Conservation (phyloP, 1,140 invertebrate genomes). For the Leguminivora glycinivorella region DNA sequence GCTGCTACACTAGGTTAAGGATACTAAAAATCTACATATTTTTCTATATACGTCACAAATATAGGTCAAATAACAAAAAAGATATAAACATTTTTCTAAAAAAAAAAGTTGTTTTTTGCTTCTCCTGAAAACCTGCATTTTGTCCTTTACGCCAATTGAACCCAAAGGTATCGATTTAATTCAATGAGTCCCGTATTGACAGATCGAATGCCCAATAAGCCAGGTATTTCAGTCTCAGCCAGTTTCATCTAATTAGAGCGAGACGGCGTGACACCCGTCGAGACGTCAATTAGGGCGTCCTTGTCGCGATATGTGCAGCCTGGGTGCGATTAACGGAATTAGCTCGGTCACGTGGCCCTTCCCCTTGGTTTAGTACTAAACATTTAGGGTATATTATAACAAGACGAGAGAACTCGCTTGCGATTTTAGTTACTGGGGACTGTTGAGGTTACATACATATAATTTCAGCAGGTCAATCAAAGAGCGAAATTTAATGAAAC, state of each 20-base stretch:
- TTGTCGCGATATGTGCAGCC: constrained; percentile 23
- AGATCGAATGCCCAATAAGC: not conserved
- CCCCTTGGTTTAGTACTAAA: not conserved
- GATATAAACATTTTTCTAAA: too few relatives aligned
- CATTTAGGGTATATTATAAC: not conserved
- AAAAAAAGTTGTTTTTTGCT: not conserved
- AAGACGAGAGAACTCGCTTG: too few relatives aligned
- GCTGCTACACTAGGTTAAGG: too few relatives aligned
- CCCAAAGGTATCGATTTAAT: not conserved
- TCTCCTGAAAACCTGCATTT: not conserved
- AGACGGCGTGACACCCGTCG: constrained; percentile 21
- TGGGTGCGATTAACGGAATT: constrained; percentile 23
- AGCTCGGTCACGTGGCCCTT: constrained; percentile 1
- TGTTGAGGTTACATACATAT: too few relatives aligned
- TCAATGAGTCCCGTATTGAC: not conserved
- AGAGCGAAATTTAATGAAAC: too few relatives aligned
- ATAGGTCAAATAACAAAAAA: too few relatives aligned
- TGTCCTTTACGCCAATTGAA: too few relatives aligned
- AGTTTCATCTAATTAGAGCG: constrained; percentile 21
- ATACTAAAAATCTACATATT: too few relatives aligned
- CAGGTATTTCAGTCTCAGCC: constrained; percentile 17
- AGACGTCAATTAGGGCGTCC: constrained; percentile 6
- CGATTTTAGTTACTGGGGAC: too few relatives aligned
- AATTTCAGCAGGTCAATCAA: too few relatives aligned
- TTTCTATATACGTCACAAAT: too few relatives aligned